A percentile compares a stretch with the other conserved stretches of the same genome.
Evolutionary conservation across 2,113 vertebrate genomes (phyloP).

Genomic region (Nannobrachium achirus): DNA sequence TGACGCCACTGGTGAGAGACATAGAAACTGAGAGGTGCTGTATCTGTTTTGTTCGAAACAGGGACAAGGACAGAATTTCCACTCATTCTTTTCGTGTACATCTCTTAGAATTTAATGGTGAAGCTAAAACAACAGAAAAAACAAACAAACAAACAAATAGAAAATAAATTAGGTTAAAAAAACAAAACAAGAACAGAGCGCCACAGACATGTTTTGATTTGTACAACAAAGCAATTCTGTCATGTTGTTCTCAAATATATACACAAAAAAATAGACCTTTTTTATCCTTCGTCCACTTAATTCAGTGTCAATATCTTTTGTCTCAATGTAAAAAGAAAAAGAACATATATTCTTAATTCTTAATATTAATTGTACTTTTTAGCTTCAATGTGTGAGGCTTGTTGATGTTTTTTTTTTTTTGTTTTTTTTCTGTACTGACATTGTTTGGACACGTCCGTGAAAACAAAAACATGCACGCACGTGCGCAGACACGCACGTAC

Average conservation of each 20-base stretch:
- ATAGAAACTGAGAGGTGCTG: too few relatives aligned
- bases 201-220: conserved; percentile 87
- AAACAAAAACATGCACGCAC: background rate
- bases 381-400: conserved; percentile 26
- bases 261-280: conserved; percentile 80
- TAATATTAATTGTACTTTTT: conserved; percentile 40
- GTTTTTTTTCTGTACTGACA: conserved; percentile 46
- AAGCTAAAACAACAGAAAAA: conserved; percentile 84
- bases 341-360: conserved; percentile 59
- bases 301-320: conserved; percentile 75
- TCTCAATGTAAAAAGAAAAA: conserved; percentile 61
- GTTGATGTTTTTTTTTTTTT: conserved; percentile 33
- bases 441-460: conserved; percentile 43
- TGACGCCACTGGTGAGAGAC: too few relatives aligned
- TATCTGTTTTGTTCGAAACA: background rate
- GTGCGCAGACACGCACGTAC: background rate
- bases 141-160: conserved; percentile 70
- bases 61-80: conserved; percentile 13
- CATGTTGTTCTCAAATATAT: conserved; percentile 73
- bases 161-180: conserved; percentile 90
- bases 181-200: conserved; percentile 73
- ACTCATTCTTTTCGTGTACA: conserved; percentile 73
- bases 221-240: conserved; percentile 83
- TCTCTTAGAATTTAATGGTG: conserved; percentile 87
- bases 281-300: conserved; percentile 77